Evolutionary conservation across 2,888 invertebrate species (phyloP), one percentile per base, ranked within the genome.

Genomic region (Piscicola geometra): DNA sequence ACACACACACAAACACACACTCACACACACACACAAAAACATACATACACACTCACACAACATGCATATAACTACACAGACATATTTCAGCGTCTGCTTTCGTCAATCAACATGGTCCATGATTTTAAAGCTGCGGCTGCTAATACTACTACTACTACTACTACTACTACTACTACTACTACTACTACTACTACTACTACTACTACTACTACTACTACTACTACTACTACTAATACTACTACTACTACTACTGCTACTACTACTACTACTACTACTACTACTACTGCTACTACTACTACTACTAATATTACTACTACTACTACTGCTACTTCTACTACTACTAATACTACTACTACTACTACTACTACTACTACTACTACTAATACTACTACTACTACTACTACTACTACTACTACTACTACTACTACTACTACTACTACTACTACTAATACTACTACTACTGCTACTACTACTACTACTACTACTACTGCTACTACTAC

Each of bases 311-410:
- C 76, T 76, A 67, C 76, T 76, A 68, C 76, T 76, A 76, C 76
- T 76, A 76, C 76, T 76, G 72, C 76, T 76, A 72, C 76, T 76
- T 72, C 76, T 76, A 76, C 76, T 72, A 72, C 76, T 76, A 76
- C 76, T 77, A 76, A 71, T 76, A 76, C 75, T 77, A 76, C 75
- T 77, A 76, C 75, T 76, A 76, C 77, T 76, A 76, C 77, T 75
- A 75, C 77, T 77, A 70, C 68, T 75, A 25, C 75, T 33, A 64
- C 74, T 64, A 74, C 66, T 74, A 74, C 60, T 74, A 74, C 74
- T 60, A 74, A 12, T 60, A 74, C 74, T 60, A 74, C 60, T 74
- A 74, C 74, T 60, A 74, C 74, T 74, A 60, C 60, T 74, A 74
- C 74, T 60, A 74, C 74, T 60, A 74, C 74, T 60, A 74, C 60